These are phyloP conservation scores for Meriones psammophilus DNA, from an alignment of 2,797 vertebrate species.

Conservation along the genomic window DNA sequence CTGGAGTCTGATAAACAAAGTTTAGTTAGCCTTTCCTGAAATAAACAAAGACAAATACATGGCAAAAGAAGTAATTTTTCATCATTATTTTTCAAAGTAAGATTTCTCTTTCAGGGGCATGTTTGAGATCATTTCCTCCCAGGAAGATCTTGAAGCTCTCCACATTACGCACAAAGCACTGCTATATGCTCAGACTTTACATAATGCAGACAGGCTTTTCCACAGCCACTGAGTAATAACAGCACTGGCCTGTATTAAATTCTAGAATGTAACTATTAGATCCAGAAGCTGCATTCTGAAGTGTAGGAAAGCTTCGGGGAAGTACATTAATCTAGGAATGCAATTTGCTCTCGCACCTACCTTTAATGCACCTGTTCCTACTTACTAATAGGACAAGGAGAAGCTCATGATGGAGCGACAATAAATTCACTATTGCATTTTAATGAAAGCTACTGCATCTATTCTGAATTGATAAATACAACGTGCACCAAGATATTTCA, in stretches of 20 bases:
- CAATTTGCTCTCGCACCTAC: conserved; percentile 76
- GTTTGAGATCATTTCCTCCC: conserved; percentile 90
- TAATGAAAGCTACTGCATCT: conserved; percentile 85
- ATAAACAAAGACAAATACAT: conserved; percentile 80
- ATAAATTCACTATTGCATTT: conserved; percentile 76
- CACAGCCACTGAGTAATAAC: conserved; percentile 76
- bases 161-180: conserved; percentile 81
- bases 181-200: conserved; percentile 74
- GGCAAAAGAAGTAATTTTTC: conserved; percentile 88
- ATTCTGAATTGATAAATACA: conserved; percentile 82
- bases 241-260: conserved; percentile 69
- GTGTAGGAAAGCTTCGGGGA: conserved; percentile 70
- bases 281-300: conserved; percentile 74
- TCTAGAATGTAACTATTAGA: conserved; percentile 76
- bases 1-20: conserved; percentile 80
- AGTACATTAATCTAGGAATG: conserved; percentile 79
- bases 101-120: conserved; percentile 88
- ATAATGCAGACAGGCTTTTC: conserved; percentile 81
- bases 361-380: conserved; percentile 78
- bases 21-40: conserved; percentile 83
- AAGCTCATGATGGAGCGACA: conserved; percentile 84
- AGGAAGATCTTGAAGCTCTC: conserved; percentile 86
- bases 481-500: conserved; percentile 79
- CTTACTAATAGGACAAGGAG: conserved; percentile 85
- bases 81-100: conserved; percentile 90